phyloP scores from a whole-genome alignment of 2,888 invertebrate species.

The Lycaena phlaeas region DNA sequence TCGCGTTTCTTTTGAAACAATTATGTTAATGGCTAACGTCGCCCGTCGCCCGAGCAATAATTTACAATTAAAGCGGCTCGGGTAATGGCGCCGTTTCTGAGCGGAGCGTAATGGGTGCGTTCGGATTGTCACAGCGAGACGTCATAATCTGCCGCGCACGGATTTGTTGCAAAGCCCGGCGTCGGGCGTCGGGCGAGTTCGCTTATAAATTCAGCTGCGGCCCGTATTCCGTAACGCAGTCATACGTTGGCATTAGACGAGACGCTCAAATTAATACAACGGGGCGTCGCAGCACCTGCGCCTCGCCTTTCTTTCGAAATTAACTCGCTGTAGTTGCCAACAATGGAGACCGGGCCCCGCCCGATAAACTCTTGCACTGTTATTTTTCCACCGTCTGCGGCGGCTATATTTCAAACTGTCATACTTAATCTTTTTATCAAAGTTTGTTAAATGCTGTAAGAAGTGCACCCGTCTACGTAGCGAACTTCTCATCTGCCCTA shows the following conservation, averaged over 20 bases:
- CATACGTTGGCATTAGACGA: conserved; percentile 63
- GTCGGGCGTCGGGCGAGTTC: conserved; percentile 45
- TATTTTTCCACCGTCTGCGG: conserved; percentile 57
- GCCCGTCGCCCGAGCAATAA: conserved; percentile 38
- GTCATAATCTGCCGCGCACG: conserved; percentile 55
- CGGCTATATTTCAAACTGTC: conserved; percentile 72
- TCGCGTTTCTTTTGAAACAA: conserved; percentile 61
- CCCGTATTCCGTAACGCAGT: conserved; percentile 50
- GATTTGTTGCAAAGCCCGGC: conserved; percentile 40
- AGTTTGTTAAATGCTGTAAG: conserved; percentile 67
- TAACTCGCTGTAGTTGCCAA: conserved; percentile 58
- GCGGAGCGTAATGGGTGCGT: conserved; percentile 23
- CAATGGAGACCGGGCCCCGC: conserved; percentile 49
- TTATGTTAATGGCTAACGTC: conserved; percentile 52
- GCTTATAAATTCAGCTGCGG: conserved; percentile 55
- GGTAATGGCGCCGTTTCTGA: conserved; percentile 32
- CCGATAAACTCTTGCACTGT: conserved; percentile 58
- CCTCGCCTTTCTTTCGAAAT: conserved; percentile 64
- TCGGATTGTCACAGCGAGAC: conserved; percentile 31
- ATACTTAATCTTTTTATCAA: conserved; percentile 74
- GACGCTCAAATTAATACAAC: conserved; percentile 63
- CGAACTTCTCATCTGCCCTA: conserved; percentile 48
- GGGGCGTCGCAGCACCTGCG: conserved; percentile 53
- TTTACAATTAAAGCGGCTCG: conserved; percentile 52
- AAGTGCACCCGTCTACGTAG: conserved; percentile 62